phyloP scores from a whole-genome alignment of 2,797 vertebrate genomes.

The Pseudopleuronectes americanus region DNA sequence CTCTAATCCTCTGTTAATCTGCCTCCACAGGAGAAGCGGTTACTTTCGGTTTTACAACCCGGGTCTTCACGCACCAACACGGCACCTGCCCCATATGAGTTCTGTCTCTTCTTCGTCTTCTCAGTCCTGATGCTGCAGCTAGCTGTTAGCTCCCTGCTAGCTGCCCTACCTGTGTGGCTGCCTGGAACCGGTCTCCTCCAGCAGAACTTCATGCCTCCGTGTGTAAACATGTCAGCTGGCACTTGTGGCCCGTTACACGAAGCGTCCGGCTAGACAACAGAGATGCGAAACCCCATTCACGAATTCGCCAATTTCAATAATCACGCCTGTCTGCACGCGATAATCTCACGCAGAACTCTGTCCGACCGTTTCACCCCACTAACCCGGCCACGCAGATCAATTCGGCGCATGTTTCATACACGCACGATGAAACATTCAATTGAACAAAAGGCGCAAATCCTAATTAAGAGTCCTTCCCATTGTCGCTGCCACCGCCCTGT shows the following conservation, averaged over 20 bases:
- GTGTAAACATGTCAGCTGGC: not conserved
- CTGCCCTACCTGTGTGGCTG: no score
- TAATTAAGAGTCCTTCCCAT: no score
- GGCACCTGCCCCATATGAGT: no score
- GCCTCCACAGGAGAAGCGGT: constrained; percentile 55
- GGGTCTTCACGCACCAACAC: no score
- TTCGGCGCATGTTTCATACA: not conserved
- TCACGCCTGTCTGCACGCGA: fast-evolving
- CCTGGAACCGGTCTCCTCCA: not conserved
- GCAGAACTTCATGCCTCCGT: not conserved
- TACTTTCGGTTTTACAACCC: constrained; percentile 63
- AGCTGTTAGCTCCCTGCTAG: no score
- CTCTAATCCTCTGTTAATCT: constrained; percentile 82
- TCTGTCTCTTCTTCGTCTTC: no score
- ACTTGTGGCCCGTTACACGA: not conserved
- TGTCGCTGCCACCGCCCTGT: constrained; percentile 28
- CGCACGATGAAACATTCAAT: not conserved
- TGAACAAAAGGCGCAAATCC: not conserved
- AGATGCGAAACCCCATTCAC: not conserved
- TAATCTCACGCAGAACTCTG: fast-evolving
- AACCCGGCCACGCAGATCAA: fast-evolving
- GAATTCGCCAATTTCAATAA: not conserved
- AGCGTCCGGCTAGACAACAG: constrained; percentile 9
- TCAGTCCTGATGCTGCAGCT: no score
- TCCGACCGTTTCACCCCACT: fast-evolving